Evolutionary conservation across 2,113 vertebrate genomes (phyloP).

Genomic region (Anolis carolinensis): DNA sequence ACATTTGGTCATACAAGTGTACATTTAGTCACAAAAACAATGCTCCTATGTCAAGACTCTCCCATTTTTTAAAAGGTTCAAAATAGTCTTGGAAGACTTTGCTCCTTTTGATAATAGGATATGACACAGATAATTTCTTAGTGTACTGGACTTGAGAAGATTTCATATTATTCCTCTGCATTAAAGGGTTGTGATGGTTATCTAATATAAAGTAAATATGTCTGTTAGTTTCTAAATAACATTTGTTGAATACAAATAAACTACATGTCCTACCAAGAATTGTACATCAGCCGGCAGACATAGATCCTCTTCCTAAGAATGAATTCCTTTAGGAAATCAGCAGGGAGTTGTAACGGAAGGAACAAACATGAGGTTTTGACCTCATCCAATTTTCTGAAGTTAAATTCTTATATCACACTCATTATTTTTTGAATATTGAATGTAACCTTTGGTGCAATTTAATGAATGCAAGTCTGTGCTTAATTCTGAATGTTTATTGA

Average conservation of each 20-base stretch:
- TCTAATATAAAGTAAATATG: background rate
- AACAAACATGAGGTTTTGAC: background rate
- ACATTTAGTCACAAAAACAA: background rate
- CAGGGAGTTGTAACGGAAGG: background rate
- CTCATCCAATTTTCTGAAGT: background rate
- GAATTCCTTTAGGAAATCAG: background rate
- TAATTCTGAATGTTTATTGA: background rate
- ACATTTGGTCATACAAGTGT: no score
- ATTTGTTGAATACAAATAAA: background rate
- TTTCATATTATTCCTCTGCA: background rate
- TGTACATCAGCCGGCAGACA: background rate
- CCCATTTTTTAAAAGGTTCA: background rate
- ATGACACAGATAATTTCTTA: no score
- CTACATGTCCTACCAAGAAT: background rate
- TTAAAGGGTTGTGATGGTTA: background rate
- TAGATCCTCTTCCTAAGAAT: background rate
- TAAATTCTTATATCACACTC: conserved; percentile 4
- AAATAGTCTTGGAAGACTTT: background rate
- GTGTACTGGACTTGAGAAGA: background rate
- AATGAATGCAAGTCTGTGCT: background rate
- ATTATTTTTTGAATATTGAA: conserved; percentile 12
- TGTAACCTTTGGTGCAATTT: background rate
- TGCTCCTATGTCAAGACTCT: background rate
- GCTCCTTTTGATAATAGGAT: background rate
- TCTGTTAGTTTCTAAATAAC: background rate